A percentile compares a stretch with the other conserved stretches of the same genome.
phyloP scores from a whole-genome alignment of 1,140 invertebrate genomes.

The Chlorops oryzae region DNA sequence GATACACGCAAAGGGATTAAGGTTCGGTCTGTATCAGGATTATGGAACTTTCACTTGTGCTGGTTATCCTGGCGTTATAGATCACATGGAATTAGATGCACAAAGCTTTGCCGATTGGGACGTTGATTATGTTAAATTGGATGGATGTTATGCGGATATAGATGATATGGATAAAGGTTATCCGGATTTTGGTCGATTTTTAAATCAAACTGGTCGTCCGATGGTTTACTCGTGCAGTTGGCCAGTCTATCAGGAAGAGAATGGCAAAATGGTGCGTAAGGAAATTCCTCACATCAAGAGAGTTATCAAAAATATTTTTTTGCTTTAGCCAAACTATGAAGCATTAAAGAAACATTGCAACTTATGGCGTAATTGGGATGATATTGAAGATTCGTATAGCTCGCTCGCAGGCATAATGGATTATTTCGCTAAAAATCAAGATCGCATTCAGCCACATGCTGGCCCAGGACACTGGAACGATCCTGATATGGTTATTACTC shows the following conservation, averaged over 20 bases:
- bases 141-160: constrained; percentile 73
- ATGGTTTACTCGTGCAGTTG: constrained; percentile 87
- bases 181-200: constrained; percentile 61
- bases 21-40: constrained; percentile 85
- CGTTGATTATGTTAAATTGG: constrained; percentile 84
- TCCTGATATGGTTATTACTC: constrained; percentile 69
- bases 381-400: constrained; percentile 76
- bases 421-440: constrained; percentile 73
- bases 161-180: constrained; percentile 58
- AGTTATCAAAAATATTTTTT: background rate
- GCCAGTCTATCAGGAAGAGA: constrained; percentile 85
- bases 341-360: constrained; percentile 83
- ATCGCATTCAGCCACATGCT: constrained; percentile 61
- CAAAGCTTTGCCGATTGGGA: constrained; percentile 81
- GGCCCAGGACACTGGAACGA: constrained; percentile 89
- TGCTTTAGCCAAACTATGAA: constrained; percentile 66
- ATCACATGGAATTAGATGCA: constrained; percentile 70
- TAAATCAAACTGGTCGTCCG: constrained; percentile 73
- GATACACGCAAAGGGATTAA: constrained; percentile 73
- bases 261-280: constrained; percentile 65
- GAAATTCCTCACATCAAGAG: too few relatives aligned
- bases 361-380: constrained; percentile 82
- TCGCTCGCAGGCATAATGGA: constrained; percentile 68
- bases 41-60: constrained; percentile 77
- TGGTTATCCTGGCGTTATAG: constrained; percentile 77